These are phyloP conservation scores for Papilio glaucus DNA, from an alignment of 1,140 invertebrate species.

Conservation along the genomic window DNA sequence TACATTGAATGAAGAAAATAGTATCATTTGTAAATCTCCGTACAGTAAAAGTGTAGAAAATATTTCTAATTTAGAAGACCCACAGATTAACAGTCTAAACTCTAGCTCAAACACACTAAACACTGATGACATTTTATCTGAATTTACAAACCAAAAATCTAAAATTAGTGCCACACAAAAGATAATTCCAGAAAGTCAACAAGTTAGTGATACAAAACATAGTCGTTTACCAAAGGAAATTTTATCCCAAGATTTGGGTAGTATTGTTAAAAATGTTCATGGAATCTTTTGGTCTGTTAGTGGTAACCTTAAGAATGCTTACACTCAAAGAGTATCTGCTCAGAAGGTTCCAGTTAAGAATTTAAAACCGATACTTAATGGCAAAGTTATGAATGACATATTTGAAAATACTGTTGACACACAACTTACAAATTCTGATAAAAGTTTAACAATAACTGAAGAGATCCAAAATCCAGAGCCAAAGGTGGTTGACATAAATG, in stretches of 20 bases:
- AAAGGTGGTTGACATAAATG: conserved; percentile 29
- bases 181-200: conserved; percentile 55
- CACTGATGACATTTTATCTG: conserved; percentile 65
- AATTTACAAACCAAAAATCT: conserved; percentile 66
- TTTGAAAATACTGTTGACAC: conserved; percentile 65
- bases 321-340: conserved; percentile 55
- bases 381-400: conserved; percentile 74
- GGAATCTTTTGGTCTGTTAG: conserved; percentile 76
- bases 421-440: neutral
- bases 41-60: conserved; percentile 72
- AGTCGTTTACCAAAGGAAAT: conserved; percentile 70
- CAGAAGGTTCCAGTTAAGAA: conserved; percentile 58
- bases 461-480: conserved; percentile 39
- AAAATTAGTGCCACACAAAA: conserved; percentile 67
- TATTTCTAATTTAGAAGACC: conserved; percentile 52
- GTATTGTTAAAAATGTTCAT: conserved; percentile 76
- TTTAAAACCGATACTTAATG: conserved; percentile 59
- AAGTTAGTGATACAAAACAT: conserved; percentile 53
- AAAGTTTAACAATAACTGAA: no score
- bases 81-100: conserved; percentile 37
- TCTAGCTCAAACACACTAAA: conserved; percentile 61
- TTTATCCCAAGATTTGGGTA: conserved; percentile 71
- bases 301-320: conserved; percentile 74
- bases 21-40: conserved; percentile 48
- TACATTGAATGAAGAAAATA: conserved; percentile 40